Conservation (phyloP, 2,797 vertebrate genomes). For the Microctenopoma lineatum region DNA sequence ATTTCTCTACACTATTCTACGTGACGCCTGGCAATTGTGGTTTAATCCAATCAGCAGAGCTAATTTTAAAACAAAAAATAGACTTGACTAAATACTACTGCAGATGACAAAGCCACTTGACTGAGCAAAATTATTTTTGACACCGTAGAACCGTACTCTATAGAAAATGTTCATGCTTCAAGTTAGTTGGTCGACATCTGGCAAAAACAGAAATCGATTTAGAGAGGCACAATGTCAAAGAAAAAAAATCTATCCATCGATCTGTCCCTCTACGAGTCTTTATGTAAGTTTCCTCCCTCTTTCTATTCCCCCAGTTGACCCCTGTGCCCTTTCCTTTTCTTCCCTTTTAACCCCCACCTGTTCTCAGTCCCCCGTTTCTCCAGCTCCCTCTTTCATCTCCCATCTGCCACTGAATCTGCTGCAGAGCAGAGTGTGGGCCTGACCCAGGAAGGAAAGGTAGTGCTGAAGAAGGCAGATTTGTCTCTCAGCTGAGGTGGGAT, state of each 20-base stretch:
- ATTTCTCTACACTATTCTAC: slow-evolving; percentile 20
- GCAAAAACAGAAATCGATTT: slow-evolving; percentile 42
- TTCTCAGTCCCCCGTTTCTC: slow-evolving; percentile 69
- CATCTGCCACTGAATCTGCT: slow-evolving; percentile 80
- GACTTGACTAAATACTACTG: neutral
- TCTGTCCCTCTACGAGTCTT: slow-evolving; percentile 60
- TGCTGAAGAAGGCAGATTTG: slow-evolving; percentile 38
- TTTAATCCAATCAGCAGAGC: slow-evolving; percentile 2
- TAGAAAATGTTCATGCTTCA: slow-evolving; percentile 22
- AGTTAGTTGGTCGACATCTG: slow-evolving; percentile 67
- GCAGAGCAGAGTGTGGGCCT: slow-evolving; percentile 36
- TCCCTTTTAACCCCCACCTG: slow-evolving; percentile 78
- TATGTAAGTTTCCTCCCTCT: slow-evolving; percentile 65
- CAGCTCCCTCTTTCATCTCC: slow-evolving; percentile 79
- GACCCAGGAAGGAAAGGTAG: slow-evolving; percentile 48
- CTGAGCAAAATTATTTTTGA: neutral
- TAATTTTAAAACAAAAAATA: neutral
- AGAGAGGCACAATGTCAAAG: slow-evolving; percentile 36
- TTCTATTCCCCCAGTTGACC: slow-evolving; percentile 73
- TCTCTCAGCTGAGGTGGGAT: slow-evolving; percentile 42
- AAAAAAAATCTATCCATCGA: slow-evolving; percentile 74
- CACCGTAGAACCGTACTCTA: neutral
- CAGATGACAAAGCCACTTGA: neutral
- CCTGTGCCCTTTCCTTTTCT: slow-evolving; percentile 73
- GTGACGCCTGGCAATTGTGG: neutral